Base-by-base conservation (phyloP, 2,888 invertebrate species). In the Eupithecia pulchellata region DNA sequence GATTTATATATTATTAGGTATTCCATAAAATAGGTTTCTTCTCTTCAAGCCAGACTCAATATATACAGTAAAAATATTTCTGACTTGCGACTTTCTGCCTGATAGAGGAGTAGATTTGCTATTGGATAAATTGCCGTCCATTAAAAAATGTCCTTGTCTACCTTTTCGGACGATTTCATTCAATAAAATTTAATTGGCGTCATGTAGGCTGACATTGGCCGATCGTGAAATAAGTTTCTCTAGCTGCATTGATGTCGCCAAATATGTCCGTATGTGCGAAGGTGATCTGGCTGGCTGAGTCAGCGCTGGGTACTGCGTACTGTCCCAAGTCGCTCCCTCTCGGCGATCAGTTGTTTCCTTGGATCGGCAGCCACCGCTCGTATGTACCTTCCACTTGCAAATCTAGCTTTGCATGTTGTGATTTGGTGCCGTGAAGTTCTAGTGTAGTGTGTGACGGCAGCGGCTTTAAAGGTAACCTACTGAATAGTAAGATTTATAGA, bases 191-290 rank as follows among this genome's bases (percentile, higher is more conserved):
- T 76, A 79, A 78, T 76, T 79, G 75, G 76, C 76, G 78, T 79
- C 77, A 77, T 81, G 79, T 78, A 75, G 74, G 75, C 74, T 83
- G 90, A 79, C 90, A 91, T 90, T 91, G 91, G 84, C 78, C 79
- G 82, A 79, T 82, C 79, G 79, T 82, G 79, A 78, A 80, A 80
- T 81, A 75, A 81, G 83, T 83, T 86, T 86, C 85, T 86, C 84
- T 81, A 89, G 87, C 88, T 87, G 85, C 84, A 85, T 79, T 85
- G 90, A 86, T 89, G 89, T 91, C 90, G 81, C 93, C 93, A 93
- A 94, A 94, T 94, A 94, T 87, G 93, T 93, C 91, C 91, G 89
- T 90, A 88, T 84, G 82, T 79, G 80, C 87, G 92, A 93, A 94
- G 93, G 93, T 92, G 90, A 94, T 89, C 90, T 60, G 71, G 85